Percentiles rank a stretch among this genome's conserved stretches.
Evolutionary conservation across 2,113 vertebrate species (phyloP).

Genomic region (Galbula dea): DNA sequence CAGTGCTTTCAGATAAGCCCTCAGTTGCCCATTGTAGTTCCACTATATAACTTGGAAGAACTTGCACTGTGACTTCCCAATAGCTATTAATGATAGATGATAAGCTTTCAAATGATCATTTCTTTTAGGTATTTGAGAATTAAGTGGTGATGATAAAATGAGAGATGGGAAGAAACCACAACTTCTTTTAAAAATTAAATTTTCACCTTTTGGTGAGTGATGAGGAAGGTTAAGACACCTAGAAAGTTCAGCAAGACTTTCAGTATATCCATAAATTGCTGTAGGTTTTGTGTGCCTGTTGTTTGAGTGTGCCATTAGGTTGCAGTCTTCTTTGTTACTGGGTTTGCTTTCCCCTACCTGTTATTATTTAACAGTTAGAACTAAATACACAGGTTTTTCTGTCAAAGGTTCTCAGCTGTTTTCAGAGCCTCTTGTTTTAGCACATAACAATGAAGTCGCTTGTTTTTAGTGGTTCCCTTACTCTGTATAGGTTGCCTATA

Average conservation of each 20-base stretch:
- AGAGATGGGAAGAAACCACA: background rate
- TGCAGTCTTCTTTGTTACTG: background rate
- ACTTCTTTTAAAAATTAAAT: background rate
- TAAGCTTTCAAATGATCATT: background rate
- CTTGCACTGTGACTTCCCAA: background rate
- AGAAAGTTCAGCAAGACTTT: background rate
- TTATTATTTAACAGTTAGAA: background rate
- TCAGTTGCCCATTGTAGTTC: slow-evolving; percentile 27
- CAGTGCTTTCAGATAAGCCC: background rate
- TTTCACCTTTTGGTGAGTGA: background rate
- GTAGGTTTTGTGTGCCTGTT: background rate
- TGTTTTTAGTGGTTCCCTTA: background rate
- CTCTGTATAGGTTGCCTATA: background rate
- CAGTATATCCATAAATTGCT: background rate
- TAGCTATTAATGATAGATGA: background rate
- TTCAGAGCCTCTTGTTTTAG: background rate
- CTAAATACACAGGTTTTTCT: background rate
- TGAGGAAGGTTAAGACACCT: background rate
- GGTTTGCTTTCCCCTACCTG: background rate
- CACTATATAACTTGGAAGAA: background rate
- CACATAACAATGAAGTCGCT: background rate
- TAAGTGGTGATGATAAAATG: background rate
- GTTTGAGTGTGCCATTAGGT: background rate
- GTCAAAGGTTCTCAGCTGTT: background rate
- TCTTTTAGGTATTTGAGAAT: background rate